These are phyloP conservation scores for Caenorhabditis angaria DNA, from an alignment of 2,888 invertebrate genomes.

Conservation along the genomic window DNA sequence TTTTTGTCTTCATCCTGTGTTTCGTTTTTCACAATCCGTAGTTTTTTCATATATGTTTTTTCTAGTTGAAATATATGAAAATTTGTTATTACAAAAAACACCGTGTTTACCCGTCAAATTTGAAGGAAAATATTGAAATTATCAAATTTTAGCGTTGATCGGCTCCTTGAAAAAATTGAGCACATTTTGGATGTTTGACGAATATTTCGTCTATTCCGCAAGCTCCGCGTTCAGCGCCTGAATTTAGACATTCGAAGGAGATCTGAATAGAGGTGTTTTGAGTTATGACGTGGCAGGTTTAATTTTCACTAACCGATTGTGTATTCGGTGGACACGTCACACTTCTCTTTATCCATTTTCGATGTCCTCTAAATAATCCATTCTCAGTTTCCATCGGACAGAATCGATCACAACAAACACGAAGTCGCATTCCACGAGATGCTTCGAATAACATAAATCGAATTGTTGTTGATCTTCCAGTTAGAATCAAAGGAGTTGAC, in stretches of 20 bases:
- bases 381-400: slow-evolving; percentile 65
- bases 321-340: slow-evolving; percentile 64
- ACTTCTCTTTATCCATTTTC: slow-evolving; percentile 56
- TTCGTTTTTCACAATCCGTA: neutral
- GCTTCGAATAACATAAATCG: slow-evolving; percentile 63
- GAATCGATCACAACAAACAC: slow-evolving; percentile 64
- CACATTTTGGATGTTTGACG: slow-evolving; percentile 50
- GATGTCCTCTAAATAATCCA: slow-evolving; percentile 58
- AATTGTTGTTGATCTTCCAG: slow-evolving; percentile 27
- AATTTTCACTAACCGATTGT: slow-evolving; percentile 41
- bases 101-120: slow-evolving; percentile 5
- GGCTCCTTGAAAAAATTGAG: slow-evolving; percentile 38
- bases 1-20: neutral
- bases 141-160: slow-evolving; percentile 16
- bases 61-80: neutral
- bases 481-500: slow-evolving; percentile 32
- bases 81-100: neutral
- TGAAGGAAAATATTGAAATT: neutral
- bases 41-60: neutral
- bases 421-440: slow-evolving; percentile 58
- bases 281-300: neutral
- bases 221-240: slow-evolving; percentile 61
- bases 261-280: slow-evolving; percentile 48
- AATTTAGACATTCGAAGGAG: slow-evolving; percentile 67
- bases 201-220: slow-evolving; percentile 68